These are phyloP conservation scores for Vulpes ferrilata DNA, from an alignment of 2,113 vertebrate species.

Conservation along the genomic window DNA sequence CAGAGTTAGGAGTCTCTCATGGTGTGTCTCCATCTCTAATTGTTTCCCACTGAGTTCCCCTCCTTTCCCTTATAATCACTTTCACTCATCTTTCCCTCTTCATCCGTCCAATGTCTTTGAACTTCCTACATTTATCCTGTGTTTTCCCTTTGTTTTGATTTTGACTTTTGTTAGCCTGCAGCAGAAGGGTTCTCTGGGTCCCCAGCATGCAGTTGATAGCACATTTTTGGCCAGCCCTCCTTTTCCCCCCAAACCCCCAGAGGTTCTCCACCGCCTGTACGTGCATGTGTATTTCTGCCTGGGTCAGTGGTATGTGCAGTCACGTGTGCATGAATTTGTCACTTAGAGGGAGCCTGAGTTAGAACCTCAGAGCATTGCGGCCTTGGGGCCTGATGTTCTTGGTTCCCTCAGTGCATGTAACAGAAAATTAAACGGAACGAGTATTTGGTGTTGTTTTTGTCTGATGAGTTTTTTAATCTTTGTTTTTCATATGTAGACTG, in stretches of 20 bases:
- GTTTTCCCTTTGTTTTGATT: slow-evolving; percentile 76
- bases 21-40: too few relatives aligned
- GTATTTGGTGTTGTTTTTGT: slow-evolving; percentile 71
- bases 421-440: slow-evolving; percentile 74
- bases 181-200: slow-evolving; percentile 56
- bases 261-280: slow-evolving; percentile 78
- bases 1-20: too few relatives aligned
- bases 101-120: slow-evolving; percentile 67
- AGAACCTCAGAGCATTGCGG: slow-evolving; percentile 54
- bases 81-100: slow-evolving; percentile 70
- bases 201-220: slow-evolving; percentile 1
- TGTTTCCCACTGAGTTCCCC: too few relatives aligned
- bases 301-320: slow-evolving; percentile 82
- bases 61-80: too few relatives aligned
- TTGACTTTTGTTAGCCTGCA: slow-evolving; percentile 72
- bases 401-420: slow-evolving; percentile 51
- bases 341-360: slow-evolving; percentile 77
- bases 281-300: slow-evolving; percentile 83
- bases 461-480: slow-evolving; percentile 76
- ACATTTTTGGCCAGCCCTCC: slow-evolving; percentile 59
- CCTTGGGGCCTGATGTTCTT: slow-evolving; percentile 48
- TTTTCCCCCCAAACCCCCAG: slow-evolving; percentile 19
- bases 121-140: slow-evolving; percentile 70
- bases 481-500: slow-evolving; percentile 76
- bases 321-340: slow-evolving; percentile 84